Evolutionary conservation across 2,888 invertebrate species (phyloP).

Genomic region (Saturnia japonica): DNA sequence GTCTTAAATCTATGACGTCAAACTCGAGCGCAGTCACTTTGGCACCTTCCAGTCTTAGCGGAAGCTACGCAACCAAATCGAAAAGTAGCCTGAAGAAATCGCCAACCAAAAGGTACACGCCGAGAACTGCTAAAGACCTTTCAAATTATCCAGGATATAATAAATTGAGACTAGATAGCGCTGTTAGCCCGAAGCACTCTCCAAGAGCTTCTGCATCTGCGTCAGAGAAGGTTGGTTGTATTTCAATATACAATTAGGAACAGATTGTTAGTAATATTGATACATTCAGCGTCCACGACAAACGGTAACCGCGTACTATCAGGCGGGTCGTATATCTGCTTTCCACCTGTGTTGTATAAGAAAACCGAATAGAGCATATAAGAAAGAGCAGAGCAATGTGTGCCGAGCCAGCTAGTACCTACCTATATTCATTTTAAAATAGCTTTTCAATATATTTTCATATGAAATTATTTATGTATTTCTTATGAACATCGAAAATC

Average conservation of each 20-base stretch:
- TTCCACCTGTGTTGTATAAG: no score
- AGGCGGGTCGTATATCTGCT: no score
- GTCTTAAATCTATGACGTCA: constrained; percentile 66
- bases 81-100: constrained; percentile 74
- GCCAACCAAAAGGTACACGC: constrained; percentile 69
- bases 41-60: constrained; percentile 69
- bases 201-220: constrained; percentile 55
- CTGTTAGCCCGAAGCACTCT: constrained; percentile 75
- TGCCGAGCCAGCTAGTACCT: no score
- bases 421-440: no score
- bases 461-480: no score
- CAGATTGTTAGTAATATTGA: no score
- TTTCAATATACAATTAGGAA: not conserved
- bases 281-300: no score
- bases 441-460: no score
- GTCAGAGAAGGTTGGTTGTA: constrained; percentile 60
- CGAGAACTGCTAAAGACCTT: constrained; percentile 59
- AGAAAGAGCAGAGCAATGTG: no score
- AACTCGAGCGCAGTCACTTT: constrained; percentile 66
- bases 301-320: no score
- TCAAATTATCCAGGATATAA: constrained; percentile 71
- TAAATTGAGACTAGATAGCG: constrained; percentile 74
- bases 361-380: no score
- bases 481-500: no score
- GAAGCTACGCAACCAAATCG: constrained; percentile 67